phyloP scores from a whole-genome alignment of 2,888 invertebrate species.

The Xestoiulus laeticollis region DNA sequence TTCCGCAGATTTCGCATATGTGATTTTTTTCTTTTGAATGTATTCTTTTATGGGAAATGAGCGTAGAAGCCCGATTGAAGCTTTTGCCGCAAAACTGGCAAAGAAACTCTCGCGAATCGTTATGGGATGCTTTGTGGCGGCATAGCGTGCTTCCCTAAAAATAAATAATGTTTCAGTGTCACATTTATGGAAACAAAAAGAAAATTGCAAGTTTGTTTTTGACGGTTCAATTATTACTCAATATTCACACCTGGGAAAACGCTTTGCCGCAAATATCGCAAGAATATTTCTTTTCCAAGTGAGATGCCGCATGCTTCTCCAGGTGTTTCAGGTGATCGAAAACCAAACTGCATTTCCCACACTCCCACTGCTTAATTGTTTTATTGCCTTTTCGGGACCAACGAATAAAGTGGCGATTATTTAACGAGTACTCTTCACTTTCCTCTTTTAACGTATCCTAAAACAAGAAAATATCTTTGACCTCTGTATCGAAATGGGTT shows the following conservation, averaged over 20 bases:
- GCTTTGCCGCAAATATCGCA: constrained; percentile 77
- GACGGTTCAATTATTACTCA: not conserved
- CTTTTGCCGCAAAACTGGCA: constrained; percentile 79
- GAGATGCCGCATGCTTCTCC: constrained; percentile 79
- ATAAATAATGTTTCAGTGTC: not conserved
- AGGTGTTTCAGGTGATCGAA: constrained; percentile 81
- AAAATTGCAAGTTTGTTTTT: too few species aligned
- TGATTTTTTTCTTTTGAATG: constrained; percentile 79
- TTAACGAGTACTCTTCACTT: constrained; percentile 71
- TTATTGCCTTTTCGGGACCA: constrained; percentile 75
- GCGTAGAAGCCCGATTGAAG: constrained; percentile 80
- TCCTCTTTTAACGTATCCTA: constrained; percentile 60
- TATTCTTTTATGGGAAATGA: constrained; percentile 81
- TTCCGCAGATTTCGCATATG: constrained; percentile 77
- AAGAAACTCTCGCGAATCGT: constrained; percentile 76
- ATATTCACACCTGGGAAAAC: constrained; percentile 59
- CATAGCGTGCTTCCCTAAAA: constrained; percentile 77
- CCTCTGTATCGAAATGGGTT: not conserved
- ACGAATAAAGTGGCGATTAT: constrained; percentile 73
- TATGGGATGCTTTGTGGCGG: constrained; percentile 81
- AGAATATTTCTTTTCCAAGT: constrained; percentile 79
- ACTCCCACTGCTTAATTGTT: constrained; percentile 77
- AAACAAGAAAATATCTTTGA: not conserved
- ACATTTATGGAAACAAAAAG: too few species aligned
- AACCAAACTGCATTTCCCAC: constrained; percentile 78